phyloP scores from a whole-genome alignment of 2,888 invertebrate species.

The Mylabris sibirica region DNA sequence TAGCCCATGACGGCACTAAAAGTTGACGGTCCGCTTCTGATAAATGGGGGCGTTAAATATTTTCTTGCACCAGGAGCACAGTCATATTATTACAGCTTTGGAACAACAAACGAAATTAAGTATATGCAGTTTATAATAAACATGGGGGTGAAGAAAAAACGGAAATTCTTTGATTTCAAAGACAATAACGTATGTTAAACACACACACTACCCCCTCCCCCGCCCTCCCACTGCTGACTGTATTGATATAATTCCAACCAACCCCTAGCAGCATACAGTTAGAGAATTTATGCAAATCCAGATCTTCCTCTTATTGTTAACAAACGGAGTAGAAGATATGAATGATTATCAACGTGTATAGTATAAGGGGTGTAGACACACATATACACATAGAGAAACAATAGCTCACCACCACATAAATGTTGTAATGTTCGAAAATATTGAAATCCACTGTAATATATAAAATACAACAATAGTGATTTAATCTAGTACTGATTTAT shows the following conservation, averaged over 20 bases:
- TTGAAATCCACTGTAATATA: not conserved
- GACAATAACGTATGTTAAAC: not conserved
- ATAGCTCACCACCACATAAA: not conserved
- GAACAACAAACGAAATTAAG: too few relatives aligned
- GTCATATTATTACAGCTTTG: too few relatives aligned
- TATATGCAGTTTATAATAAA: too few relatives aligned
- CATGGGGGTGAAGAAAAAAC: not conserved
- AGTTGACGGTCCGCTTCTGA: too few relatives aligned
- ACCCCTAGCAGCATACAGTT: conserved; percentile 20
- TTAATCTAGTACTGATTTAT: conserved; percentile 1
- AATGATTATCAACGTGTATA: conserved; percentile 40
- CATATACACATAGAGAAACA: conserved; percentile 25
- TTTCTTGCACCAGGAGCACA: too few relatives aligned
- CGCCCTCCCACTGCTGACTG: not conserved
- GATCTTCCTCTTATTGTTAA: conserved; percentile 47
- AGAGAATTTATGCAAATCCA: conserved; percentile 47
- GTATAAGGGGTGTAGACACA: conserved; percentile 40
- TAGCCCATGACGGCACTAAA: too few relatives aligned
- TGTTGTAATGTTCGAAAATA: not conserved
- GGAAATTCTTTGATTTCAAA: conserved; percentile 15
- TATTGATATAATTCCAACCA: conserved; percentile 21
- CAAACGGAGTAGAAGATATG: conserved; percentile 49
- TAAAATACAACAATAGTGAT: not conserved
- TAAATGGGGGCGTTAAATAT: too few relatives aligned
- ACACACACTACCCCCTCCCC: conserved; percentile 10